Base-by-base conservation (phyloP, 2,888 invertebrate species). In the Scaeva pyrastri region DNA sequence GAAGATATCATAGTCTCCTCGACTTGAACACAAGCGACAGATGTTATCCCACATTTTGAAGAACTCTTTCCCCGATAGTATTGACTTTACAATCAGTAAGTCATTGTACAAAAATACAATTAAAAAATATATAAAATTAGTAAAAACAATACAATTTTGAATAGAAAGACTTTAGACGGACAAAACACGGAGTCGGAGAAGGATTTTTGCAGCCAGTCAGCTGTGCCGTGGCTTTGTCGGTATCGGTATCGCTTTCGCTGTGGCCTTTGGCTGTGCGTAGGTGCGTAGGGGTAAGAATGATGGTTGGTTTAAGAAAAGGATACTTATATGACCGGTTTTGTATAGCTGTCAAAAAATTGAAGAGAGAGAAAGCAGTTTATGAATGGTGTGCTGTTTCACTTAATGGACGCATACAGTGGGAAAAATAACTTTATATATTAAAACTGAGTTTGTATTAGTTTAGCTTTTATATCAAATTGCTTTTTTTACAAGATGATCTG, bases 21-120 rank as follows among this genome's bases (percentile, higher is more conserved):
- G 90, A 79, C 91, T 91, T 21, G 91, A 91, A 86, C 92, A 92
- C n/a, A 92, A 88, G n/a, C 92, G 91, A 87, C 92, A 92, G 23
- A 92, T 90, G 75, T 91, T 90, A 71, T 90, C 91, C 92, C 91
- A 91, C 80, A 87, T 88, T 68, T 52, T 19, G 2, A 26, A 19
- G 4, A 21, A 21, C 0, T 36, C 56, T 23, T 55, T 45, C 5
- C 16, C 1, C 14, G 3, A 4, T 60, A 14, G 19, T 11, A n/a
- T 14, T n/a, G 6, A 26, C 1, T 39, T 41, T 21, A 71, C 41
- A 71, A n/a, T 72, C 12, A 80, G 55, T 55, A 68, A 21, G n/a
- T 26, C 80, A 83, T 77, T 64, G 36, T 52, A 45, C 7, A 48
- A 36, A 2, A 55, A 41, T 73, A 62, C 43, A 56, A 81, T 62